These are phyloP conservation scores for Elaphurus davidianus DNA, from an alignment of 2,113 vertebrate genomes.

Conservation along the genomic window DNA sequence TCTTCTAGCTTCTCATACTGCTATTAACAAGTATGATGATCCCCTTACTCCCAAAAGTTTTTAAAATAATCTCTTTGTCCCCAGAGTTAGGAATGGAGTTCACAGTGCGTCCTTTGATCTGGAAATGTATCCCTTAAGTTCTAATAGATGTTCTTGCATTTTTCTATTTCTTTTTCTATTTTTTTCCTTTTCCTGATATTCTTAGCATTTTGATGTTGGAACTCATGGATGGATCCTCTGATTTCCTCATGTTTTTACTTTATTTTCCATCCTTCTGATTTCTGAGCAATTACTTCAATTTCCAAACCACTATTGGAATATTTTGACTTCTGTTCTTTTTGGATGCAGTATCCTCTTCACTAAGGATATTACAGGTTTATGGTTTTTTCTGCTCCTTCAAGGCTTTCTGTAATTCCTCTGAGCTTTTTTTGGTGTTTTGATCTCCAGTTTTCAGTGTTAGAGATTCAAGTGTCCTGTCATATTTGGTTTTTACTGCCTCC, in stretches of 20 bases:
- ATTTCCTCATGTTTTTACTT: neutral
- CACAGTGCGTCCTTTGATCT: neutral
- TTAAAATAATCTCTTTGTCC: neutral
- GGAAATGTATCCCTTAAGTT: neutral
- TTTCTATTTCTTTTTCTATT: neutral
- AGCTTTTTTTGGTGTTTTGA: neutral
- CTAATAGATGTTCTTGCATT: neutral
- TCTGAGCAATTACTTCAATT: neutral
- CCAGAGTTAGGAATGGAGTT: neutral
- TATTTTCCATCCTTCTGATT: neutral
- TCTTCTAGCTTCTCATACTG: neutral
- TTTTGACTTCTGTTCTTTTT: slow-evolving; percentile 6
- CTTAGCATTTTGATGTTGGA: neutral
- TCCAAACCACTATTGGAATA: neutral
- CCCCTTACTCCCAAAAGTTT: neutral
- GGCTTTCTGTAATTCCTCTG: neutral
- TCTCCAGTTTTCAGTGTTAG: neutral
- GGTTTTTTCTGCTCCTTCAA: neutral
- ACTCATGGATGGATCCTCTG: neutral
- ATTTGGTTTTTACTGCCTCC: neutral
- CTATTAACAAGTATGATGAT: neutral
- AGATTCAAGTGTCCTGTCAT: neutral
- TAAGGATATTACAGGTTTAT: neutral
- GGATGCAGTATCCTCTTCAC: neutral
- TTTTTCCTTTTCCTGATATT: neutral